Evolutionary conservation across 2,888 invertebrate genomes (phyloP).

Genomic region (Acronicta aceris): DNA sequence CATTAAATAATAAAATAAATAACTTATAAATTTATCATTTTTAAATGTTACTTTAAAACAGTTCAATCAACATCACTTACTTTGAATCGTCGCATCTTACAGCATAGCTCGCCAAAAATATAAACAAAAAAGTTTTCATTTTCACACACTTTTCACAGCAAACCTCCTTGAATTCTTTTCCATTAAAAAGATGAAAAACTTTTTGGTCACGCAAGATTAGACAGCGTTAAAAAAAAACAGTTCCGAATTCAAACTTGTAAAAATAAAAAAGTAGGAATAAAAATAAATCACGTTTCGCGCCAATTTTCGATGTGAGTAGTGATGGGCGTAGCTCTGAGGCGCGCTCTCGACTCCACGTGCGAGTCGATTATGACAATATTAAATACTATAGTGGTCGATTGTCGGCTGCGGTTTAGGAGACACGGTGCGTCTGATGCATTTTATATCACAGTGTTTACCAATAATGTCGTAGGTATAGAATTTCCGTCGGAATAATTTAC

Average conservation of each 20-base stretch:
- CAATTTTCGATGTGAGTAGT: slow-evolving; percentile 61
- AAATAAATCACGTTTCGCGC: slow-evolving; percentile 57
- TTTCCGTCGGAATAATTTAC: neutral
- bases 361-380: slow-evolving; percentile 61
- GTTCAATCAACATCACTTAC: slow-evolving; percentile 59
- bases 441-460: slow-evolving; percentile 12
- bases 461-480: neutral
- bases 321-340: slow-evolving; percentile 53
- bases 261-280: slow-evolving; percentile 18
- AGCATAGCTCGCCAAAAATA: slow-evolving; percentile 74
- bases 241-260: slow-evolving; percentile 6
- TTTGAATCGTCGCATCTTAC: slow-evolving; percentile 77
- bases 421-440: slow-evolving; percentile 17
- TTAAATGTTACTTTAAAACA: no score
- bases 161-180: slow-evolving; percentile 28
- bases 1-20: no score
- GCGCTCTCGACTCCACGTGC: slow-evolving; percentile 65
- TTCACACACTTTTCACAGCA: slow-evolving; percentile 48
- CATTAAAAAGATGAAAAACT: slow-evolving; percentile 14
- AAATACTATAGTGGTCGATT: slow-evolving; percentile 59
- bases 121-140: slow-evolving; percentile 70
- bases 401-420: slow-evolving; percentile 27
- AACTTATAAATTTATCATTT: no score
- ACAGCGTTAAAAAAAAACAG: slow-evolving; percentile 1
- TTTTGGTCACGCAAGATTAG: slow-evolving; percentile 1